Evolutionary conservation across 2,797 vertebrate species (phyloP).

Genomic region (Distichodus sexfasciatus): DNA sequence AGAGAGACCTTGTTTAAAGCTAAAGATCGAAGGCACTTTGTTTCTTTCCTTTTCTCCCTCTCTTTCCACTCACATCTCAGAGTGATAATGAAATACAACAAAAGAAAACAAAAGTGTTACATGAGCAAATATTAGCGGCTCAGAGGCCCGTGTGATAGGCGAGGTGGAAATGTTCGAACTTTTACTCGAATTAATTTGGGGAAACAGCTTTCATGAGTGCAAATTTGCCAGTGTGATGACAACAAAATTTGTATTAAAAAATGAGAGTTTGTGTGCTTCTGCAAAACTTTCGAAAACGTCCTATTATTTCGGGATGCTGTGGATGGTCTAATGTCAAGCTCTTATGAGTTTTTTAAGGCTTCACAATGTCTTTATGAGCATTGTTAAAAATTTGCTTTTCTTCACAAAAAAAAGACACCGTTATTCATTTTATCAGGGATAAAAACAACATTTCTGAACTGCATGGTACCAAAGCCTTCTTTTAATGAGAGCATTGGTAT

Average conservation of each 20-base stretch:
- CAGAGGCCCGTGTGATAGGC: not conserved
- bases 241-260: too few relatives aligned
- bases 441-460: too few relatives aligned
- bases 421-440: not conserved
- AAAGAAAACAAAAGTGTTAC: not conserved
- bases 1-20: constrained; percentile 11
- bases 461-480: too few relatives aligned
- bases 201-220: too few relatives aligned
- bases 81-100: not conserved
- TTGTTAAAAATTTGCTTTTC: not conserved
- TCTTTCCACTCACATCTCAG: not conserved
- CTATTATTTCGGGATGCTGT: too few relatives aligned
- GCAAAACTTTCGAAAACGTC: too few relatives aligned
- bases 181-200: too few relatives aligned
- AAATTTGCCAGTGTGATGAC: too few relatives aligned
- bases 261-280: too few relatives aligned
- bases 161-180: not conserved
- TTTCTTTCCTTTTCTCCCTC: not conserved
- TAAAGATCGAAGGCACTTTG: not conserved
- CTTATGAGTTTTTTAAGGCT: not conserved
- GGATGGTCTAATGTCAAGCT: not conserved
- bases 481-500: too few relatives aligned
- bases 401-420: not conserved
- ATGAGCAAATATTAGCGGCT: not conserved
- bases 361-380: not conserved